phyloP scores from a whole-genome alignment of 2,113 vertebrate species.

The Morone chrysops region DNA sequence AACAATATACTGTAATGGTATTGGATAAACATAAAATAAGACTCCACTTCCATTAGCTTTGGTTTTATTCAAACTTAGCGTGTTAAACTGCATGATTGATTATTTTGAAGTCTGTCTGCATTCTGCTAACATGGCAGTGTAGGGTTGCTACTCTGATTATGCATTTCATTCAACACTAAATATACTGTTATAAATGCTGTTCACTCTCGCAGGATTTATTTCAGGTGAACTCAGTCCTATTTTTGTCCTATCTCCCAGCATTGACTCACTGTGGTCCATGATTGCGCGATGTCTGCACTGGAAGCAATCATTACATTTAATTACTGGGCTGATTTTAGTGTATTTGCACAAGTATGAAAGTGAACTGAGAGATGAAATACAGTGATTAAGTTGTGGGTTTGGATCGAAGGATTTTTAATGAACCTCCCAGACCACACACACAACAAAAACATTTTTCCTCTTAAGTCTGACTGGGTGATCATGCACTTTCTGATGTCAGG shows the following conservation, averaged over 20 bases:
- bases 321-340: neutral
- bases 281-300: slow-evolving; percentile 23
- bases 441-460: too few species aligned
- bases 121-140: neutral
- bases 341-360: slow-evolving; percentile 25
- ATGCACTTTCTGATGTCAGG: neutral
- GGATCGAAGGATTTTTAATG: neutral
- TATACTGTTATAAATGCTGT: neutral
- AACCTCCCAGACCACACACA: neutral
- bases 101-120: neutral
- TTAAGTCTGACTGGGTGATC: too few species aligned
- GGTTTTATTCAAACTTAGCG: neutral
- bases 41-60: slow-evolving; percentile 28
- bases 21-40: slow-evolving; percentile 22
- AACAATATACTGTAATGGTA: slow-evolving; percentile 35
- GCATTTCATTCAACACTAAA: neutral
- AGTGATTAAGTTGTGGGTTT: neutral
- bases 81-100: neutral
- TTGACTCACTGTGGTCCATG: neutral
- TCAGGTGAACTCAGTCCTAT: neutral
- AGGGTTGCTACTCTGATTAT: neutral
- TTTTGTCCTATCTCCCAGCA: neutral
- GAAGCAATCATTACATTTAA: slow-evolving; percentile 3
- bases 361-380: neutral
- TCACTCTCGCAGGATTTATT: neutral